These are phyloP conservation scores for Nasonia oneida DNA, from an alignment of 2,888 invertebrate species.

Conservation along the genomic window DNA sequence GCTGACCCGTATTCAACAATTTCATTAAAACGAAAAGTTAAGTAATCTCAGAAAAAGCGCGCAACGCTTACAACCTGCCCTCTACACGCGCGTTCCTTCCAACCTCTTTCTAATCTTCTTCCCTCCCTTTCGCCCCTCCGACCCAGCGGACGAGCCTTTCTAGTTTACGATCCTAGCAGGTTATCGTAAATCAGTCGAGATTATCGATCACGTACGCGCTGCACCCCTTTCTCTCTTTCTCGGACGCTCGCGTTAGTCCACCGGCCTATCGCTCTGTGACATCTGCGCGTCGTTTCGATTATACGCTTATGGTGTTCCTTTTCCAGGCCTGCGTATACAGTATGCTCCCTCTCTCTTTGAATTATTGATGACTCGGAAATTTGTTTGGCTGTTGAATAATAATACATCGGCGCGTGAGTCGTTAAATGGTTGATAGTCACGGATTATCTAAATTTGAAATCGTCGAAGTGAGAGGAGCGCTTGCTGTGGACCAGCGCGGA, in stretches of 20 bases:
- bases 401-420: not conserved
- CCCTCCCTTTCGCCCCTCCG: not conserved
- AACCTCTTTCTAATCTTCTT: conserved; percentile 12
- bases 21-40: not conserved
- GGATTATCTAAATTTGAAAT: not conserved
- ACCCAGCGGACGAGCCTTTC: conserved; percentile 12
- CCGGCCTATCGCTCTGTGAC: conserved; percentile 45
- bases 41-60: not conserved
- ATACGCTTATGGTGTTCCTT: conserved; percentile 41
- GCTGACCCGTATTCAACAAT: too few species aligned
- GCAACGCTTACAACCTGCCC: not conserved
- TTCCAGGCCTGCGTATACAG: not conserved
- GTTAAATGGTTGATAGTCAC: not conserved
- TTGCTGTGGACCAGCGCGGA: not conserved
- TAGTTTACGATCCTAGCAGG: conserved; percentile 40
- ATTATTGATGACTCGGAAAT: conserved; percentile 38
- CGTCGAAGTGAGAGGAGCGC: not conserved
- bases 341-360: not conserved
- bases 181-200: conserved; percentile 58
- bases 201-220: conserved; percentile 54
- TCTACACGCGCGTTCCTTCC: not conserved
- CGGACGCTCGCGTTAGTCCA: not conserved
- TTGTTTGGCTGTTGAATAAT: not conserved
- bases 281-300: conserved; percentile 49
- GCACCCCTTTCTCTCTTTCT: not conserved